Evolutionary conservation across 2,797 vertebrate genomes (phyloP).

Genomic region (Manis pentadactyla): DNA sequence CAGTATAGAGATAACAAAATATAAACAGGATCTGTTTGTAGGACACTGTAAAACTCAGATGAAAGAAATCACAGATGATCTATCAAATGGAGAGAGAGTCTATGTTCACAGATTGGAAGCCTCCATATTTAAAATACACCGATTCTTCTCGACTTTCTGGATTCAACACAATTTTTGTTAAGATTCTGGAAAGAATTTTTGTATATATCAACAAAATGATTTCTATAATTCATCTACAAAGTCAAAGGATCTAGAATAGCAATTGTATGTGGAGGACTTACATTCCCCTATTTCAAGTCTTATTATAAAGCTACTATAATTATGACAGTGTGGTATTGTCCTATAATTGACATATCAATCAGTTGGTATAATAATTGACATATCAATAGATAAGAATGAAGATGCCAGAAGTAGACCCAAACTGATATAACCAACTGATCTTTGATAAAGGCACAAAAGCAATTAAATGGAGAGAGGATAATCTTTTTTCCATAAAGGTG

Average conservation of each 20-base stretch:
- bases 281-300: not conserved
- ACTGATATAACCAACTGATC: not conserved
- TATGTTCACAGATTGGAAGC: not conserved
- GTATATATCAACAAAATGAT: not conserved
- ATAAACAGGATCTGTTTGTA: not conserved
- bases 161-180: not conserved
- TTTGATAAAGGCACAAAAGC: not conserved
- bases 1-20: too few relatives aligned
- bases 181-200: not conserved
- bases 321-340: not conserved
- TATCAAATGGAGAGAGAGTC: too few relatives aligned
- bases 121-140: not conserved
- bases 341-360: not conserved
- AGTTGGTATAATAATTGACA: not conserved
- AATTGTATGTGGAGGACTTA: not conserved
- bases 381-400: not conserved
- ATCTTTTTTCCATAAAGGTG: not conserved
- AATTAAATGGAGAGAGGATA: not conserved
- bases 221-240: not conserved
- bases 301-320: not conserved
- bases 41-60: not conserved
- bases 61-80: too few relatives aligned
- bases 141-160: not conserved
- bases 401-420: not conserved
- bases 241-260: not conserved